A percentile compares a stretch with the other conserved stretches of the same genome.
Conservation (phyloP, 2,888 invertebrate species). For the Trachelus tabidus region DNA sequence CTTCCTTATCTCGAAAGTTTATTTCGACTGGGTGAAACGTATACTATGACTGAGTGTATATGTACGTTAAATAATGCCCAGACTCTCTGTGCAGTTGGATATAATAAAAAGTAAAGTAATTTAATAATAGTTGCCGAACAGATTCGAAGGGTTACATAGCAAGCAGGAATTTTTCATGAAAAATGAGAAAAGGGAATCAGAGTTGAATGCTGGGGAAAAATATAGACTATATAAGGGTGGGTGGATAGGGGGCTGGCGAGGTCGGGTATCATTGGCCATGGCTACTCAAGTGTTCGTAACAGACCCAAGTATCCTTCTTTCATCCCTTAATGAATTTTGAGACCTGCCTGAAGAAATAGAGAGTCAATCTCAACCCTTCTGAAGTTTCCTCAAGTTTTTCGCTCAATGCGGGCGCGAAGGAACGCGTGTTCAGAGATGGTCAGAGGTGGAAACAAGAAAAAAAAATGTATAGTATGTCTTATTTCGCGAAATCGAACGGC, state of each 20-base stretch:
- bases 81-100: no score
- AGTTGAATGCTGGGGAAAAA: background rate
- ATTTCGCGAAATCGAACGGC: background rate
- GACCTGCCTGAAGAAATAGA: background rate
- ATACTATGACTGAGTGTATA: no score
- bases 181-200: background rate
- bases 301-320: background rate
- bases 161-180: background rate
- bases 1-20: background rate
- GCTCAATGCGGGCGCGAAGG: background rate
- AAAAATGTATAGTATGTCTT: background rate
- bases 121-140: background rate
- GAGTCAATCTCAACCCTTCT: background rate
- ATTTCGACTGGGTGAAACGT: background rate
- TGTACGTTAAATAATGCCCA: no score
- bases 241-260: background rate
- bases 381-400: background rate
- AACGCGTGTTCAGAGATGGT: background rate
- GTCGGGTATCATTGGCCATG: background rate
- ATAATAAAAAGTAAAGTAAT: no score
- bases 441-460: background rate
- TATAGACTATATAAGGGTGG: background rate
- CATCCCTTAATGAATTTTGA: background rate
- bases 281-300: background rate
- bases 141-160: background rate